Evolutionary conservation across 2,888 invertebrate species (phyloP).

Genomic region (Ophion ventricosus): DNA sequence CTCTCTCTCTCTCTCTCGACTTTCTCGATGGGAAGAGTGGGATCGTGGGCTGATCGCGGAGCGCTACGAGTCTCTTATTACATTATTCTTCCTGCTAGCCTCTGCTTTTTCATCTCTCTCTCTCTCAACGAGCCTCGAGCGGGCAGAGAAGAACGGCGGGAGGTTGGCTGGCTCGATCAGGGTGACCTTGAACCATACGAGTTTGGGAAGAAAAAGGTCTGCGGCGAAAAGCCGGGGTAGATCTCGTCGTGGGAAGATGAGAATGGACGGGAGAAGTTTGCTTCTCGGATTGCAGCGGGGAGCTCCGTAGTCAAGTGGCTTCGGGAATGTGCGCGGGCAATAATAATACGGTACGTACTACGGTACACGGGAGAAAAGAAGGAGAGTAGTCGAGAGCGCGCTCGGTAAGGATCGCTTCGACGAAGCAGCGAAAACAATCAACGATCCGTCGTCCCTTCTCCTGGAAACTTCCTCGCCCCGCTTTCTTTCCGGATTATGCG

Average conservation of each 20-base stretch:
- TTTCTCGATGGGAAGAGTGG: constrained; percentile 27
- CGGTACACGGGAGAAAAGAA: constrained; percentile 69
- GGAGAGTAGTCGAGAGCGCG: constrained; percentile 51
- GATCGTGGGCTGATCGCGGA: no score
- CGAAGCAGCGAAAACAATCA: not conserved
- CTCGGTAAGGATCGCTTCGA: not conserved
- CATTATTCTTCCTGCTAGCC: not conserved
- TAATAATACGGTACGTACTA: constrained; percentile 71
- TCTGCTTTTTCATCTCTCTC: not conserved
- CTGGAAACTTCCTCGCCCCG: not conserved
- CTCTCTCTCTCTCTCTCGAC: constrained; percentile 23
- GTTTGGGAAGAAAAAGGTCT: not conserved
- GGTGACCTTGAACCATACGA: not conserved
- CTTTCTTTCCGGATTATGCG: no score
- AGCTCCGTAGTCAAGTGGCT: not conserved
- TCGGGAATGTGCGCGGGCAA: constrained; percentile 30
- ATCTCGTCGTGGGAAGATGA: not conserved
- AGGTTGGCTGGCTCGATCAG: not conserved
- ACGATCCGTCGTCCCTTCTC: not conserved
- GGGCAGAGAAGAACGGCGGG: not conserved
- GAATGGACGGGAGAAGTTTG: not conserved
- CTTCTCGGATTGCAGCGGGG: not conserved
- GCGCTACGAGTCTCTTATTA: no score
- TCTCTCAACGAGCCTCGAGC: not conserved
- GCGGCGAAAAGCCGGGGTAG: not conserved